A percentile compares a stretch with the other conserved stretches of the same genome.
These are phyloP conservation scores for Micoletzkya japonica DNA, from an alignment of 2,888 invertebrate genomes.

Conservation along the genomic window DNA sequence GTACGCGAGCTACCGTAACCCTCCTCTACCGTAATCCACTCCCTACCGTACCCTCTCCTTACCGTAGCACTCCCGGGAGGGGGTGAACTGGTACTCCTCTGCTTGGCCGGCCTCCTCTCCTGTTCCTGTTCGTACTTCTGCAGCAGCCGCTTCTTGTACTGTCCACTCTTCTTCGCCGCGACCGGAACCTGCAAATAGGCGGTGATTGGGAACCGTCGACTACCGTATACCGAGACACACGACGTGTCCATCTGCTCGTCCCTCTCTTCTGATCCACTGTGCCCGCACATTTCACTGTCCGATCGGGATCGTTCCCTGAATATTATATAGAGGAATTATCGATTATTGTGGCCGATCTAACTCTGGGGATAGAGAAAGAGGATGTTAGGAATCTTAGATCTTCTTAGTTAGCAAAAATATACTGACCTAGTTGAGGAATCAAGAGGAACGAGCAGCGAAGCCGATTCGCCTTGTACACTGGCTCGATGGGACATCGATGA, in stretches of 20 bases:
- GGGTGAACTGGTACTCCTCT: slow-evolving; percentile 38
- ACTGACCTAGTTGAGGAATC: slow-evolving; percentile 19
- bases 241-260: slow-evolving; percentile 46
- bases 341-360: too few relatives aligned
- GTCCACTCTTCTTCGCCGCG: slow-evolving; percentile 32
- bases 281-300: slow-evolving; percentile 57
- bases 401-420: too few relatives aligned
- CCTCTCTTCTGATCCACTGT: slow-evolving; percentile 31
- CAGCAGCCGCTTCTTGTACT: slow-evolving; percentile 53
- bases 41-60: too few relatives aligned
- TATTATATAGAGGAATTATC: too few relatives aligned
- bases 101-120: slow-evolving; percentile 30
- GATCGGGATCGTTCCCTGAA: slow-evolving; percentile 58
- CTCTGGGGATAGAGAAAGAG: too few relatives aligned
- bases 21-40: too few relatives aligned
- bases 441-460: slow-evolving; percentile 24
- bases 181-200: slow-evolving; percentile 9
- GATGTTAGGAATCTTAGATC: too few relatives aligned
- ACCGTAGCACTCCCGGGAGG: slow-evolving; percentile 40
- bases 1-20: slow-evolving; percentile 18
- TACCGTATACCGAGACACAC: slow-evolving; percentile 19
- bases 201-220: not conserved
- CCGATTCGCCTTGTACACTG: not conserved
- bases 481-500: slow-evolving; percentile 53
- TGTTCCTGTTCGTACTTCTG: slow-evolving; percentile 52